phyloP scores from a whole-genome alignment of 2,888 invertebrate species.

The Noctua janthina region DNA sequence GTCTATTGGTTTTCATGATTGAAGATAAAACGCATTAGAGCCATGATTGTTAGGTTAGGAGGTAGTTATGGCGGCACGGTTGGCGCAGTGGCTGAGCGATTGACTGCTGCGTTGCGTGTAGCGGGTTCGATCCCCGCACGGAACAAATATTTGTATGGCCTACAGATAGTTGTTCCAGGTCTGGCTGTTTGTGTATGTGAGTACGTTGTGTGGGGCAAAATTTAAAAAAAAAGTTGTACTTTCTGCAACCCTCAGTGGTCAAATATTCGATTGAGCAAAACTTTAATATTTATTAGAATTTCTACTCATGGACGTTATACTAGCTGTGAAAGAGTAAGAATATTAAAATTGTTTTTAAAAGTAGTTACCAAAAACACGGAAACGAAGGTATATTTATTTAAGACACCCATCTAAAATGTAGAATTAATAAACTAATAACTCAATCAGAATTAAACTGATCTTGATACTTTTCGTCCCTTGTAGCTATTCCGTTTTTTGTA shows the following conservation, averaged over 20 bases:
- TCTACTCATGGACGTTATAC: neutral
- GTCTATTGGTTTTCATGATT: too few relatives aligned
- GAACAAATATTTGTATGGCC: too few relatives aligned
- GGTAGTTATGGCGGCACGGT: too few relatives aligned
- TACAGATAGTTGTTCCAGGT: too few relatives aligned
- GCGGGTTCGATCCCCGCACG: too few relatives aligned
- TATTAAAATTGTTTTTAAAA: neutral
- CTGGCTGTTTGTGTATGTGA: too few relatives aligned
- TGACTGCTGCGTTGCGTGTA: too few relatives aligned
- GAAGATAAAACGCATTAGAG: neutral
- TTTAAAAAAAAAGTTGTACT: too few relatives aligned
- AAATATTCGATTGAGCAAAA: neutral
- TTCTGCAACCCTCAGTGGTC: neutral
- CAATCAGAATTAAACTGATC: neutral
- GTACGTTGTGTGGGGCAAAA: too few relatives aligned
- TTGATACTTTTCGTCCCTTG: neutral
- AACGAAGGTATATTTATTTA: too few relatives aligned
- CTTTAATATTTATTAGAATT: neutral
- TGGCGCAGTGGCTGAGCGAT: too few relatives aligned
- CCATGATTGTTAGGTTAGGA: too few relatives aligned
- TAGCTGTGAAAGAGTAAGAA: neutral
- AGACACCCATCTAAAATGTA: neutral
- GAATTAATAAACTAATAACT: neutral
- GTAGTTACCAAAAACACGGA: neutral
- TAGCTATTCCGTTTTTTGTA: constrained; percentile 7